Evolutionary conservation across 2,797 vertebrate species (phyloP).

Genomic region (Pachyuromys duprasi): DNA sequence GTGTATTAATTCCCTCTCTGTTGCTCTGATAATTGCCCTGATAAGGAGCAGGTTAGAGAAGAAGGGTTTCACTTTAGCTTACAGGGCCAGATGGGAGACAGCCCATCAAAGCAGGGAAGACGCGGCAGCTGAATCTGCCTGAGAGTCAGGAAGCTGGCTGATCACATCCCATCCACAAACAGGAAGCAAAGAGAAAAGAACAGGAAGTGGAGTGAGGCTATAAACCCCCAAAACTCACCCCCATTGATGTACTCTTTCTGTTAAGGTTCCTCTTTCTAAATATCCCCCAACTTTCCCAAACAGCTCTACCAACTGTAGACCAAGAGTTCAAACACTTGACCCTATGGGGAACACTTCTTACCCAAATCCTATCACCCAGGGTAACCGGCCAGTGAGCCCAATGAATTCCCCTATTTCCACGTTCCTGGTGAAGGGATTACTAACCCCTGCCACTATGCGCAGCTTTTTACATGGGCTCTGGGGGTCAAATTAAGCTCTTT

Average conservation of each 20-base stretch:
- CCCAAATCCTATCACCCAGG: not conserved
- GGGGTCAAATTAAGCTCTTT: not conserved
- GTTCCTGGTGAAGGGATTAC: not conserved
- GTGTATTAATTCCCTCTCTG: not conserved
- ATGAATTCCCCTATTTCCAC: too few species aligned
- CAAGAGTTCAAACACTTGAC: not conserved
- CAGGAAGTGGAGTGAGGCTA: not conserved
- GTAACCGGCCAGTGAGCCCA: not conserved
- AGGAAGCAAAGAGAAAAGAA: not conserved
- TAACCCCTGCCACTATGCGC: too few species aligned
- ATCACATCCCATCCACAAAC: too few species aligned
- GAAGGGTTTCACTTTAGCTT: not conserved
- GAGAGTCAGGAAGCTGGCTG: not conserved
- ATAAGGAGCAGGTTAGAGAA: not conserved
- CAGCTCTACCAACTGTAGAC: too few species aligned
- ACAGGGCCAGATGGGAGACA: not conserved
- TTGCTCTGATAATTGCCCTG: not conserved
- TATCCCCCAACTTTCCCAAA: not conserved
- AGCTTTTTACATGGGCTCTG: not conserved
- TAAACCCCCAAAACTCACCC: not conserved
- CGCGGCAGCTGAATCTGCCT: not conserved
- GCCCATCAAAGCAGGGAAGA: not conserved
- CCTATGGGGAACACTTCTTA: not conserved
- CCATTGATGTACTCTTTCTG: not conserved
- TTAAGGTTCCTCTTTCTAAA: not conserved